Evolutionary conservation across 1,140 invertebrate genomes (phyloP), one percentile per base, ranked within the genome.

Genomic region (Fopius arisanus): DNA sequence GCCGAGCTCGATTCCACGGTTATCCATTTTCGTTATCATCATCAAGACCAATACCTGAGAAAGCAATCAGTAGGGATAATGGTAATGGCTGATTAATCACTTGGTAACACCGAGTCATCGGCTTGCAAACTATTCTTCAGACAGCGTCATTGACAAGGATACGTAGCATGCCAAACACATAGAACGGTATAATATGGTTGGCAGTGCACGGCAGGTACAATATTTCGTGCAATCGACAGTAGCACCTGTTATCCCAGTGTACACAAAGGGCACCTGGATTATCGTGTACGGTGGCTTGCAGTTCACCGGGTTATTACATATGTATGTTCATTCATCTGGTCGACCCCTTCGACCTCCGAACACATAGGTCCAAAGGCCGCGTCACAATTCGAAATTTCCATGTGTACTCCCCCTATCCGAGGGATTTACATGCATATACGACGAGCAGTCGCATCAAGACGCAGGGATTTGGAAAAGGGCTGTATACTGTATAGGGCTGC

Each of bases 201-300:
- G 37, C 37, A 23, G 37, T 67, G 37, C n/a, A 37, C 33, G 65
- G 28, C 16, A 14, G 9, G 62, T 21, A 9, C 51, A 72, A 72
- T 66, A 72, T 72, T 72, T 72, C 70, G 62, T 72, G 40, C 26
- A 65, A 72, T 72, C 70, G 70, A 72, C 70, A 72, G 70, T 72
- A 41, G 70, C 70, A 72, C 70, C 70, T 72, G 70, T 72, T 72
- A 72, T 72, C 51, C 62, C 40, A 72, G 26, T 54, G 70, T 48
- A 66, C 70, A 72, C 70, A 72, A 72, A 72, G 62, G 62, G 14
- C 23, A 12, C 62, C 14, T 66, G 62, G 70, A 72, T 66, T 72
- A 72, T 72, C 70, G 62, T 21, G 70, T 48, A 62, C 9, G 16
- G n/a, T 2, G 51, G 40, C 40, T 23, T 65, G 19, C 69, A 71